Conservation (phyloP, 2,888 invertebrate genomes). For the Dolichopus griseipennis region DNA sequence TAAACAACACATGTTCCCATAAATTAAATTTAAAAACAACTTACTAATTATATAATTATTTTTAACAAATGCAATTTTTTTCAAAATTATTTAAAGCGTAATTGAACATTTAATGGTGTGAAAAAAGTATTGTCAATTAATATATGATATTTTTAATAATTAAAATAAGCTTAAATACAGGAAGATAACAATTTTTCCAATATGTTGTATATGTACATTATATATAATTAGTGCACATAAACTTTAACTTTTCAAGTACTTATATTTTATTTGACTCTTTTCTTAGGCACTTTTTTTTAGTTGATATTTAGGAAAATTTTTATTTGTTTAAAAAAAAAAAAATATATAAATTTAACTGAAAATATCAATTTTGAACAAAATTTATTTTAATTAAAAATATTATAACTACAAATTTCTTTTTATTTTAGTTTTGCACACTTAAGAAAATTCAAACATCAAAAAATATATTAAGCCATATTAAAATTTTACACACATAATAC, state of each 20-base stretch:
- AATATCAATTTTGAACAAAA: no score
- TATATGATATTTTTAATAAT: background rate
- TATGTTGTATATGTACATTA: background rate
- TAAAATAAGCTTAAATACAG: background rate
- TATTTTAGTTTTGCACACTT: no score
- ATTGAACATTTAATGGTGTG: slow-evolving; percentile 4
- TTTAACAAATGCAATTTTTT: background rate
- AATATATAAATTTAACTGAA: no score
- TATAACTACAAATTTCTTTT: no score
- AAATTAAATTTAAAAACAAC: background rate
- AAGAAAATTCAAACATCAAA: no score
- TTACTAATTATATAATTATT: background rate
- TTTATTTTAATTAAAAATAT: no score
- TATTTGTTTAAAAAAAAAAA: no score
- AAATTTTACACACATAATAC: no score
- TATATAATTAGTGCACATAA: background rate
- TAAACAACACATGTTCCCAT: slow-evolving; percentile 5
- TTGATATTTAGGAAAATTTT: background rate
- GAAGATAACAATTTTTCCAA: background rate
- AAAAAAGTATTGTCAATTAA: background rate
- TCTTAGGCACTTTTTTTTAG: background rate
- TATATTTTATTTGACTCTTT: background rate
- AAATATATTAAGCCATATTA: no score
- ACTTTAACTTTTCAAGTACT: background rate
- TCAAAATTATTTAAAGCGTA: background rate